Base-by-base conservation (phyloP, 2,888 invertebrate species). In the Diadegma fenestrale region DNA sequence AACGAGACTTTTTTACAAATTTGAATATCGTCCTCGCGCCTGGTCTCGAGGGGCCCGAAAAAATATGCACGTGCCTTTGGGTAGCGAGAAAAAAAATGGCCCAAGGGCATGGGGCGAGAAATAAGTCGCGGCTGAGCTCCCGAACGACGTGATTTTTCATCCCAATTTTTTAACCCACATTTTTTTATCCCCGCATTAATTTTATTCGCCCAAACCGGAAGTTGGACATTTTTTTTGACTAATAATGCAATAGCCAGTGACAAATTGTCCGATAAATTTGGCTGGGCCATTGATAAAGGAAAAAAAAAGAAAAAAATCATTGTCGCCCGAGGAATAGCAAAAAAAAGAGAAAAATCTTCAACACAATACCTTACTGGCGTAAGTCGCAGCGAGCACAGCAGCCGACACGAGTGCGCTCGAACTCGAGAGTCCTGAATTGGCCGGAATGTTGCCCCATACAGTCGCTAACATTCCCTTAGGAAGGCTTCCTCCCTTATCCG, bases 321-420 rank as follows among this genome's bases (percentile, higher is more conserved):
- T 2, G n/a, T 22, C 22, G 22, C 2, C 26, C 12, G 61, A 61
- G 30, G 30, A 30, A 61, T 37, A 4, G 2, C 10, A 10, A 37
- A 37, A 14, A 37, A 14, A 26, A 58, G 2, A 10, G 10, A 10
- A 26, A 26, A 58, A 58, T 12, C 4, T 37, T 37, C 10, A 1
- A 33, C 33, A 33, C 33, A 10, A 26, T 92, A 96, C 96, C 92
- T 95, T 94, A 91, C 96, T 95, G n/a, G 96, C 95, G 89, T 96
- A 94, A 76, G 97, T 94, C 80, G 97, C 96, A 45, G 97, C 96
- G 61, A 99, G 95, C 54, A 98, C 97, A 5, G 99, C 97, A 43
- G 98, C 97, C 92, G 99, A 98, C 8, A 99, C 99, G 82, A 99
- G 95, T 22, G 99, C 99, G 92, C 99, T 99, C 33, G 99, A 99